These are phyloP conservation scores for Macrosoma leucophasiata DNA, from an alignment of 2,888 invertebrate genomes.

Conservation along the genomic window DNA sequence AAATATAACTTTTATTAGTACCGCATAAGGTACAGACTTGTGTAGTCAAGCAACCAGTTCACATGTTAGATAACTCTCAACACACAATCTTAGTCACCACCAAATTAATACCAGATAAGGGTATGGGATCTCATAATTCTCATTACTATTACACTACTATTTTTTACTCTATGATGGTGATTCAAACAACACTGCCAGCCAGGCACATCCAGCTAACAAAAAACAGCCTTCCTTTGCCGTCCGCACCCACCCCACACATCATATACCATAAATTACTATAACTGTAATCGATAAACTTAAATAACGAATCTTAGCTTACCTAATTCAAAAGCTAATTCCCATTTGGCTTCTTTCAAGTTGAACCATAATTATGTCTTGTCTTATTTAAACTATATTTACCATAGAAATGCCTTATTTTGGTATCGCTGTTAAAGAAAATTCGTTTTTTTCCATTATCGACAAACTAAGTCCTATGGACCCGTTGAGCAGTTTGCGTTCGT, in stretches of 20 bases:
- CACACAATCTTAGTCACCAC: too few species aligned
- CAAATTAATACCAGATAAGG: too few species aligned
- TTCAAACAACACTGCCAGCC: slow-evolving; percentile 48
- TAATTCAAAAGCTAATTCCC: slow-evolving; percentile 59
- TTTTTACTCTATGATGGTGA: too few species aligned
- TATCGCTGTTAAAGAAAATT: slow-evolving; percentile 52
- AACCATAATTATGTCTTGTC: slow-evolving; percentile 71
- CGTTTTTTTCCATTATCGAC: slow-evolving; percentile 34
- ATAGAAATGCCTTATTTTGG: slow-evolving; percentile 65
- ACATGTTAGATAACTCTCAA: too few species aligned
- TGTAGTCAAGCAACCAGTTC: too few species aligned
- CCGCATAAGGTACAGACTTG: too few species aligned
- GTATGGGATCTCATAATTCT: too few species aligned
- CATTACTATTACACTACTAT: too few species aligned
- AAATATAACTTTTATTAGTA: too few species aligned
- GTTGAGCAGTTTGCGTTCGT: slow-evolving; percentile 32
- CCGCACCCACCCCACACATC: slow-evolving; percentile 15
- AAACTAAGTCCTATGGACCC: slow-evolving; percentile 27
- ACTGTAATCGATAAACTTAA: slow-evolving; percentile 30
- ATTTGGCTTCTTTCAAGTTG: slow-evolving; percentile 77
- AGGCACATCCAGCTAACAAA: slow-evolving; percentile 63
- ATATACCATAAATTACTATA: slow-evolving; percentile 36
- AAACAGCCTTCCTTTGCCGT: slow-evolving; percentile 43
- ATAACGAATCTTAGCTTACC: slow-evolving; percentile 39
- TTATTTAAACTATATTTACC: slow-evolving; percentile 42